Conservation (phyloP, 2,113 vertebrate species). For the Sapajus apella region DNA sequence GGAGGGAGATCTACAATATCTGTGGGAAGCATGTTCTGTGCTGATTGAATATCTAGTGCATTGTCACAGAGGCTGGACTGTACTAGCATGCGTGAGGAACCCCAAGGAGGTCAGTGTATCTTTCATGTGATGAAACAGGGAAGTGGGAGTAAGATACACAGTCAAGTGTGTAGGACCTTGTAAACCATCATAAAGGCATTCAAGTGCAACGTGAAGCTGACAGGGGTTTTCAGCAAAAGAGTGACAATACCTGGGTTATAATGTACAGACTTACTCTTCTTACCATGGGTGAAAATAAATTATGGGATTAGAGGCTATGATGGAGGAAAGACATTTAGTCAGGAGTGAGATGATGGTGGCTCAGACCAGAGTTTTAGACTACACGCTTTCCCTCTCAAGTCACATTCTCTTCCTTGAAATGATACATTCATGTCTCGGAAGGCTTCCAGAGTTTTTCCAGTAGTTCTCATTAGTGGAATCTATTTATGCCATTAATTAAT, state of each 20-base stretch:
- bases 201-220: neutral
- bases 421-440: neutral
- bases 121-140: neutral
- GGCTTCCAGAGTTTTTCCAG: neutral
- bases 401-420: neutral
- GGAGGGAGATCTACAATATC: neutral
- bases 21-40: neutral
- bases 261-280: neutral
- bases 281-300: neutral
- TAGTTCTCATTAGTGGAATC: neutral
- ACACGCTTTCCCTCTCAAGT: neutral
- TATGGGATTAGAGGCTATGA: neutral
- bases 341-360: neutral
- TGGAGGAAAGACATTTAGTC: neutral
- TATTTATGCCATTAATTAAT: neutral
- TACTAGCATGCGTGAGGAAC: neutral
- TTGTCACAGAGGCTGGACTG: neutral
- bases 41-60: neutral
- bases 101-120: neutral
- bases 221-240: neutral
- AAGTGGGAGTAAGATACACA: neutral
- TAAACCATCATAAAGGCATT: neutral
- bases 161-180: neutral
- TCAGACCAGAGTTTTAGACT: neutral
- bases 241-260: neutral